A percentile compares a stretch with the other conserved stretches of the same genome.
phyloP scores from a whole-genome alignment of 2,113 vertebrate genomes.

The Tinamus guttatus region DNA sequence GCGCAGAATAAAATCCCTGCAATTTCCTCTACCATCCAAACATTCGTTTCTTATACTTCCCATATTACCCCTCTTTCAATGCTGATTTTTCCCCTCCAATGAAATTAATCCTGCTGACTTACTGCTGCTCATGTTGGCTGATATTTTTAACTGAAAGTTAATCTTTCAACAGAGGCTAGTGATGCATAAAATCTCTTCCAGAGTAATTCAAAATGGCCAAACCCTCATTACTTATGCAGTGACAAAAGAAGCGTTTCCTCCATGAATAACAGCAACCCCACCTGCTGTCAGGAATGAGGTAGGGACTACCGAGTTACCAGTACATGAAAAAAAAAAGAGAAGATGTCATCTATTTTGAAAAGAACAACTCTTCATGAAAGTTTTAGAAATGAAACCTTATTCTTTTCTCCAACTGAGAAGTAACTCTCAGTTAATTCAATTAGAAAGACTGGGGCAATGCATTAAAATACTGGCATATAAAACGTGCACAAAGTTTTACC shows the following conservation, averaged over 20 bases:
- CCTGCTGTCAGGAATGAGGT: not conserved
- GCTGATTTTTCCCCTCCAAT: fast-evolving
- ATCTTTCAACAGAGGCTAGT: not conserved
- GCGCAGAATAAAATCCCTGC: not conserved
- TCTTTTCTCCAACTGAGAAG: not conserved
- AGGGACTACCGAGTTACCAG: not conserved
- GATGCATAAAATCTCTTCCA: not conserved
- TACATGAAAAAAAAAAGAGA: not conserved
- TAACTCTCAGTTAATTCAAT: not conserved
- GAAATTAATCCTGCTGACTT: not conserved
- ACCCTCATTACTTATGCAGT: not conserved
- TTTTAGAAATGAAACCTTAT: not conserved
- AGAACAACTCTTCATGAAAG: not conserved
- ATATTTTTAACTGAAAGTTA: not conserved
- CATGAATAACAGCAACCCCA: not conserved
- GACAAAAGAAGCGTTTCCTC: not conserved
- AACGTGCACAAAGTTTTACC: not conserved
- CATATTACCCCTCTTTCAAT: not conserved
- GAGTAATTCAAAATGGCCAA: not conserved
- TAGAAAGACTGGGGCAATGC: not conserved
- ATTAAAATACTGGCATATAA: fast-evolving
- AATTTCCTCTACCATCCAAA: not conserved
- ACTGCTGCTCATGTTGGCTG: not conserved
- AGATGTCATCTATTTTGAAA: not conserved
- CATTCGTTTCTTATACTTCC: not conserved